phyloP scores from a whole-genome alignment of 1,140 invertebrate species.

The Spodoptera frugiperda region DNA sequence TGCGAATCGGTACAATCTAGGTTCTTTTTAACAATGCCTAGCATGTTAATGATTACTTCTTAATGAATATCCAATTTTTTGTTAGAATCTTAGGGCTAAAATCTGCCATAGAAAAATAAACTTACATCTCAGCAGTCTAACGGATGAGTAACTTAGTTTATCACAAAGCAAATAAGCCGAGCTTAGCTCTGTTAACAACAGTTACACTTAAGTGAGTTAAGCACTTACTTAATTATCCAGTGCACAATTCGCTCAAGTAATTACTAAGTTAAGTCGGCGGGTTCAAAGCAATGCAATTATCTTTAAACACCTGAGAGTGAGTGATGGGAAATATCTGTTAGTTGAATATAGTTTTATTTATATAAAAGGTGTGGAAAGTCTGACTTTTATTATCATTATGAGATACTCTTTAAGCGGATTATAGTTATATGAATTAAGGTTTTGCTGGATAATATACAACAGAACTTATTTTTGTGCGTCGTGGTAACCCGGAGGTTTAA shows the following conservation, averaged over 20 bases:
- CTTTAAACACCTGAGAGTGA: slow-evolving; percentile 31
- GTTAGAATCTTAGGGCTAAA: neutral
- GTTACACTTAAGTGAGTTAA: slow-evolving; percentile 52
- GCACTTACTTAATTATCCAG: slow-evolving; percentile 54
- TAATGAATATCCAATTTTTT: no score
- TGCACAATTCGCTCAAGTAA: slow-evolving; percentile 51
- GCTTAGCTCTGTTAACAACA: slow-evolving; percentile 50
- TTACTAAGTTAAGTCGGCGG: slow-evolving; percentile 47
- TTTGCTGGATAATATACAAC: no score
- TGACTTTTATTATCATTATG: neutral
- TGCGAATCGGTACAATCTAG: no score
- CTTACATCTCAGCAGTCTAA: slow-evolving; percentile 12
- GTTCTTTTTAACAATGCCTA: no score
- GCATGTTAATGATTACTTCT: no score
- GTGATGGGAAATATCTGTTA: slow-evolving; percentile 12
- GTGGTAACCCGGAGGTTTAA: no score
- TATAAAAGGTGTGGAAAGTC: neutral
- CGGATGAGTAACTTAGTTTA: slow-evolving; percentile 24
- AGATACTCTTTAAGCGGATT: no score
- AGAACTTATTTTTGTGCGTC: no score
- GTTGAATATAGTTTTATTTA: neutral
- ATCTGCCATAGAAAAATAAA: neutral
- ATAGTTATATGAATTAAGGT: no score
- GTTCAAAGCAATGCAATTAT: slow-evolving; percentile 50
- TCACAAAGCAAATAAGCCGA: slow-evolving; percentile 33